Percentiles rank a stretch among this genome's conserved stretches.
phyloP scores from a whole-genome alignment of 1,140 invertebrate species.

The Zelostemma sp. region DNA sequence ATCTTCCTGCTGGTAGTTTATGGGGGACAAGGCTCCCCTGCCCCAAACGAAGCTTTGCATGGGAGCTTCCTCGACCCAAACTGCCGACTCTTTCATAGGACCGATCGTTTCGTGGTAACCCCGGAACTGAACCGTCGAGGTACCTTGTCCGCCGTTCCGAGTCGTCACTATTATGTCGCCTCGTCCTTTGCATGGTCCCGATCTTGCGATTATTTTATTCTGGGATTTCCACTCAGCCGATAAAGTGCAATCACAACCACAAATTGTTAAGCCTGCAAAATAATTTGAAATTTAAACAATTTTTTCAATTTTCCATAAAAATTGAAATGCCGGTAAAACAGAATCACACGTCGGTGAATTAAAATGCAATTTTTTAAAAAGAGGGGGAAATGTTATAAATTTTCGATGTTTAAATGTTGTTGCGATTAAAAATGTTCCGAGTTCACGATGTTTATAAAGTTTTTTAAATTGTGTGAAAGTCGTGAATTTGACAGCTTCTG shows the following conservation, averaged over 20 bases:
- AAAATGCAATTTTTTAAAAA: no score
- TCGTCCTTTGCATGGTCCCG: conserved; percentile 92
- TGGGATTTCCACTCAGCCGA: conserved; percentile 98
- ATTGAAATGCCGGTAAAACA: no score
- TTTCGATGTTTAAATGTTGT: no score
- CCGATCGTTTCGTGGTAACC: conserved; percentile 89
- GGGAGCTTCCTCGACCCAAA: conserved; percentile 96
- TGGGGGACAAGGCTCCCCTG: conserved; percentile 83
- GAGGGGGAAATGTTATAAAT: no score
- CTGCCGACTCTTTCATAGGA: conserved; percentile 97
- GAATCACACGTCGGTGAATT: no score
- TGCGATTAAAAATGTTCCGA: no score
- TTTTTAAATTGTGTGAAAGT: no score
- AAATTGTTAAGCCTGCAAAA: conserved; percentile 88
- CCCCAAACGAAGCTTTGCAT: conserved; percentile 83
- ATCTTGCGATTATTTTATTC: conserved; percentile 97
- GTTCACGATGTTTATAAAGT: no score
- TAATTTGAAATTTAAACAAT: conserved; percentile 10
- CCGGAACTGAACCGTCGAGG: conserved; percentile 95
- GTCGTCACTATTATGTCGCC: conserved; percentile 97
- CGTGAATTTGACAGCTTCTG: no score
- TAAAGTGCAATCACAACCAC: conserved; percentile 93
- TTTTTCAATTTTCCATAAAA: no score
- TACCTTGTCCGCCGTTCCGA: conserved; percentile 88
- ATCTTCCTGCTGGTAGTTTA: conserved; percentile 91